Evolutionary conservation across 1,140 invertebrate genomes (phyloP).

Genomic region (Theocolax elegans): DNA sequence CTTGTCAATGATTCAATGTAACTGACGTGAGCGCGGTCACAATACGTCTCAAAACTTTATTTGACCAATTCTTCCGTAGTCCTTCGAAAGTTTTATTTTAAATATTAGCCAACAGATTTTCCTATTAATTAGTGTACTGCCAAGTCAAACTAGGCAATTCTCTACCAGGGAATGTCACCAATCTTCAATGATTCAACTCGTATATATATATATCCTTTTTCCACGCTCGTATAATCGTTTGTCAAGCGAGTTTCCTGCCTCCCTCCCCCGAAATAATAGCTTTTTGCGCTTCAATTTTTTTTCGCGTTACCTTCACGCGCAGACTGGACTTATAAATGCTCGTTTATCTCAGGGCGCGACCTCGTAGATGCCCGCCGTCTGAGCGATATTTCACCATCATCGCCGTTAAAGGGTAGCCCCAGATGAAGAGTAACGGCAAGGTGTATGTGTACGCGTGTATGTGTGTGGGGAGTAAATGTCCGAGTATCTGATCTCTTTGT

Average conservation of each 20-base stretch:
- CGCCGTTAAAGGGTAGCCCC: slow-evolving; percentile 54
- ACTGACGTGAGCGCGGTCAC: too few relatives aligned
- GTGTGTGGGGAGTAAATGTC: too few relatives aligned
- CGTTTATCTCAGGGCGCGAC: slow-evolving; percentile 28
- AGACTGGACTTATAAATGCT: slow-evolving; percentile 11
- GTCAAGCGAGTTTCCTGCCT: slow-evolving; percentile 41
- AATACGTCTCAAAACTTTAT: too few relatives aligned
- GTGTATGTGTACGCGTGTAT: slow-evolving; percentile 40
- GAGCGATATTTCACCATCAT: slow-evolving; percentile 58
- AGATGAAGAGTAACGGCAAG: slow-evolving; percentile 57
- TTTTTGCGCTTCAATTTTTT: neutral
- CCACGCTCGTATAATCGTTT: slow-evolving; percentile 52
- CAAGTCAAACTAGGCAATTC: too few relatives aligned
- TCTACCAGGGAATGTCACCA: too few relatives aligned
- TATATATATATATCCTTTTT: slow-evolving; percentile 52
- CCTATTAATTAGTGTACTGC: too few relatives aligned
- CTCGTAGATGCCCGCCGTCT: slow-evolving; percentile 3
- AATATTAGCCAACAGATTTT: too few relatives aligned
- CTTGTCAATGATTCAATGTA: too few relatives aligned
- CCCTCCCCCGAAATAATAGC: slow-evolving; percentile 51
- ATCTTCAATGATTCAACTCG: slow-evolving; percentile 59
- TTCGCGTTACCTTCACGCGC: neutral
- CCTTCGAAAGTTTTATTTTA: too few relatives aligned
- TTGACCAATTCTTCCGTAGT: too few relatives aligned
- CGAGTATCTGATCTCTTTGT: too few relatives aligned